Evolutionary conservation across 2,888 invertebrate species (phyloP), one percentile per base, ranked within the genome.

Genomic region (Andrena praecox): DNA sequence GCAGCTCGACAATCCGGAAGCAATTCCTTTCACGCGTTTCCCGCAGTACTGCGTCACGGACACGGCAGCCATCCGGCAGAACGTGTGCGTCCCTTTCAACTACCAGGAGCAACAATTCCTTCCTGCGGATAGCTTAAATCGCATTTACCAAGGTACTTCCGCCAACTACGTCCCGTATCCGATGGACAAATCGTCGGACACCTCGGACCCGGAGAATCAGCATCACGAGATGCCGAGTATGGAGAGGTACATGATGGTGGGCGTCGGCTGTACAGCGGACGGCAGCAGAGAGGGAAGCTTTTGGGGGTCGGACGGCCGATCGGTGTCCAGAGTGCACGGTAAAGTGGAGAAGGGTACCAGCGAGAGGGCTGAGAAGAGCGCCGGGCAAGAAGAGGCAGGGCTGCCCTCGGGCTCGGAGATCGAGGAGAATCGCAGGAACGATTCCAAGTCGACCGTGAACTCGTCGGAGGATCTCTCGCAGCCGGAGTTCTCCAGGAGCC

Each of bases 31-130:
- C 71, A 72, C 84, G 16, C 89, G 85, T 66, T 90, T 84, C 10
- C 77, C 89, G 12, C 85, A 82, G 6, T 89, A 90, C 62, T 90
- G 88, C 56, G 54, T 66, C 2, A 6, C 72, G n/a, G 78, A 84
- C 24, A 2, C 56, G 0, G 83, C 78, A 0, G 63, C 78, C n/a
- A 79, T 83, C 12, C 67, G 83, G 2, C 88, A 83, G 52, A 88
- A 86, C 16, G 71, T 86, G n/a, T 91, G 89, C 59, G 35, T 86
- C 6, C 84, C 89, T 27, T 79, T 79, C 64, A 74, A 81, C n/a
- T 89, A 80, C 74, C 82, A 80, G 72, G 77, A 85, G 20, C 72
- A 79, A 12, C 24, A 76, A 24, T 33, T 74, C 77, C 69, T 80
- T 3, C 42, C 85, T 8, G 71, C 68, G 8, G 85, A 89, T 5